phyloP scores from a whole-genome alignment of 2,113 vertebrate genomes.

The Scophthalmus maximus region DNA sequence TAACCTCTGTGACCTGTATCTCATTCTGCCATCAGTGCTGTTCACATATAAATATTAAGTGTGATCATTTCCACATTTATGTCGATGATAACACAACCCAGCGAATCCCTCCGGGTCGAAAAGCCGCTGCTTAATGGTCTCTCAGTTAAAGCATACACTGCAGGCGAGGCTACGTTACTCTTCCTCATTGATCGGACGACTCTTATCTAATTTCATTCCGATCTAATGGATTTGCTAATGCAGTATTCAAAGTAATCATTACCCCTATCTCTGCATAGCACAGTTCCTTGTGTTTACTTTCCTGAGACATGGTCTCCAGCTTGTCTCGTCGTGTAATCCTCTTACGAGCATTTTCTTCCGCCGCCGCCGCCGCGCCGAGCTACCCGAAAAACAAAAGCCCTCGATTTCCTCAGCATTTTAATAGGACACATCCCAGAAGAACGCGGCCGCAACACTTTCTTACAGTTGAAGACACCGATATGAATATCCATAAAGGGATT shows the following conservation, averaged over 20 bases:
- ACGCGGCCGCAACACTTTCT: conserved; percentile 3
- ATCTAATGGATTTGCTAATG: conserved; percentile 29
- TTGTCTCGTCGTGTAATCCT: conserved; percentile 62
- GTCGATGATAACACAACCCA: neutral
- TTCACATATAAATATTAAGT: neutral
- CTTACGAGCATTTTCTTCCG: conserved; percentile 45
- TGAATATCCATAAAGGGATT: conserved; percentile 16
- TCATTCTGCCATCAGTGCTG: conserved; percentile 4
- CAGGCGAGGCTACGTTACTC: neutral
- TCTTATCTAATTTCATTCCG: conserved; percentile 37
- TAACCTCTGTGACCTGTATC: conserved; percentile 7
- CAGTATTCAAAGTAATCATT: conserved; percentile 1
- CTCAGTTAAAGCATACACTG: neutral
- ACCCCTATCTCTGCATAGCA: conserved; percentile 13
- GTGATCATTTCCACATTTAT: conserved; percentile 12
- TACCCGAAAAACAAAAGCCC: conserved; percentile 33
- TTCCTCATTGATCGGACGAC: neutral
- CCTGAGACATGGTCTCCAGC: conserved; percentile 40
- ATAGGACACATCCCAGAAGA: conserved; percentile 40
- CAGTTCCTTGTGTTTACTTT: conserved; percentile 30
- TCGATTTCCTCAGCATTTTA: conserved; percentile 35
- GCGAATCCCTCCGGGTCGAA: neutral
- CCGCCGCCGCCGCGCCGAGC: too few relatives aligned
- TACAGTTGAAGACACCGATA: conserved; percentile 17
- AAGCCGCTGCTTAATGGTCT: neutral